Percentiles rank a stretch among this genome's conserved stretches.
Conservation (phyloP, 1,140 invertebrate genomes). For the Diorhabda elongata region DNA sequence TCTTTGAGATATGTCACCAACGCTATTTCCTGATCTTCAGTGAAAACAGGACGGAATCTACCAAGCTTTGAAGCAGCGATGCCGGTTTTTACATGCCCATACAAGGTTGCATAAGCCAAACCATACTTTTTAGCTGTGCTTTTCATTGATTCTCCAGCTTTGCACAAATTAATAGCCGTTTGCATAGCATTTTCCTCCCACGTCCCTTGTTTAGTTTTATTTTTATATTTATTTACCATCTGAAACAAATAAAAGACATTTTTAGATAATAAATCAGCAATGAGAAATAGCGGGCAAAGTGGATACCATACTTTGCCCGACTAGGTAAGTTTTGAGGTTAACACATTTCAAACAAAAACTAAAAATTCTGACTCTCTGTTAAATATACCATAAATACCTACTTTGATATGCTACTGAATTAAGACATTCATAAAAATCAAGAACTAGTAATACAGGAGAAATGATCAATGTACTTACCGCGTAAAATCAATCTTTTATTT, state of each 20-base stretch:
- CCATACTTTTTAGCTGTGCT: constrained; percentile 39
- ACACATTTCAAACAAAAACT: too few relatives aligned
- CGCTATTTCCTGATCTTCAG: constrained; percentile 34
- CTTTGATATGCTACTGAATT: too few relatives aligned
- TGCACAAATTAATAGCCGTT: background rate
- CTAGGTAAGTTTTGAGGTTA: constrained; percentile 8
- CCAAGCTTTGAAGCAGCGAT: constrained; percentile 26
- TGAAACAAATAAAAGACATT: background rate
- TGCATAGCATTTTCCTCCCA: background rate
- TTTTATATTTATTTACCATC: background rate
- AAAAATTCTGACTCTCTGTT: too few relatives aligned
- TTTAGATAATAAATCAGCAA: background rate
- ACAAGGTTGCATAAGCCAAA: constrained; percentile 35
- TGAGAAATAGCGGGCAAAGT: too few relatives aligned
- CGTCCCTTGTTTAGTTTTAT: constrained; percentile 7
- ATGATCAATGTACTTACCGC: too few relatives aligned
- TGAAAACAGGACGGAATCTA: constrained; percentile 13
- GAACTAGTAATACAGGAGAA: too few relatives aligned
- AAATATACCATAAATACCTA: too few relatives aligned
- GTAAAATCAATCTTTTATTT: too few relatives aligned
- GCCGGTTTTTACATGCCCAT: constrained; percentile 36
- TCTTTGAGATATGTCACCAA: constrained; percentile 27
- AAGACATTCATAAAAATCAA: too few relatives aligned
- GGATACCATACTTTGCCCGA: constrained; percentile 6
- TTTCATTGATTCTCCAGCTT: constrained; percentile 30